Evolutionary conservation across 2,113 vertebrate genomes (phyloP).

Genomic region (Butorides virescens): DNA sequence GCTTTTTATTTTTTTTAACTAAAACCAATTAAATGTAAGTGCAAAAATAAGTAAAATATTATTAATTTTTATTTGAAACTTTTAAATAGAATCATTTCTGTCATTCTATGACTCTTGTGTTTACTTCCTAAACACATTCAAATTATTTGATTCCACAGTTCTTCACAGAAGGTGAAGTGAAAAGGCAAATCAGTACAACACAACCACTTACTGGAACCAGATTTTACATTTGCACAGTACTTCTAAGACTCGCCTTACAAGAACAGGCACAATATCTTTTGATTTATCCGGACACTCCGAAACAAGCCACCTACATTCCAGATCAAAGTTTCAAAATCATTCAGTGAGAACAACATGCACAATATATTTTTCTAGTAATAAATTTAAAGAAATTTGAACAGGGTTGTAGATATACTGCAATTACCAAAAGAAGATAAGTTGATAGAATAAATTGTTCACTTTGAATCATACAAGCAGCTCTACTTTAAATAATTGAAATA

Average conservation of each 20-base stretch:
- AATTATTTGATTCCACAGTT: neutral
- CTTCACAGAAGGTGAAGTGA: neutral
- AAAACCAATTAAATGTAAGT: neutral
- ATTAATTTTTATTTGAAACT: too few relatives aligned
- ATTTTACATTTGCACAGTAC: neutral
- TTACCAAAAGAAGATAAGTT: neutral
- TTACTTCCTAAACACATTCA: neutral
- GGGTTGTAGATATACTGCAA: neutral
- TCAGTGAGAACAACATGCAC: neutral
- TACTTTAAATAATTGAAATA: slow-evolving; percentile 53
- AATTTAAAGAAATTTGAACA: neutral
- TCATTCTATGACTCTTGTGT: neutral
- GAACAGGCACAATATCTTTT: neutral
- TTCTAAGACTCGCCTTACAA: neutral
- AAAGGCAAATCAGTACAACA: neutral
- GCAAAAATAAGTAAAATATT: too few relatives aligned
- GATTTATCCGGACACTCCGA: neutral
- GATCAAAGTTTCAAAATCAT: neutral
- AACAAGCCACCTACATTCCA: neutral
- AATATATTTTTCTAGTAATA: neutral
- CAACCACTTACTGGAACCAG: neutral
- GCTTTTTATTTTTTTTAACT: neutral
- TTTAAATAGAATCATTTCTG: neutral
- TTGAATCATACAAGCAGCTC: neutral
- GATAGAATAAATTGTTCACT: neutral